Base-by-base conservation (phyloP, 2,113 vertebrate genomes). In the Vulpes lagopus region DNA sequence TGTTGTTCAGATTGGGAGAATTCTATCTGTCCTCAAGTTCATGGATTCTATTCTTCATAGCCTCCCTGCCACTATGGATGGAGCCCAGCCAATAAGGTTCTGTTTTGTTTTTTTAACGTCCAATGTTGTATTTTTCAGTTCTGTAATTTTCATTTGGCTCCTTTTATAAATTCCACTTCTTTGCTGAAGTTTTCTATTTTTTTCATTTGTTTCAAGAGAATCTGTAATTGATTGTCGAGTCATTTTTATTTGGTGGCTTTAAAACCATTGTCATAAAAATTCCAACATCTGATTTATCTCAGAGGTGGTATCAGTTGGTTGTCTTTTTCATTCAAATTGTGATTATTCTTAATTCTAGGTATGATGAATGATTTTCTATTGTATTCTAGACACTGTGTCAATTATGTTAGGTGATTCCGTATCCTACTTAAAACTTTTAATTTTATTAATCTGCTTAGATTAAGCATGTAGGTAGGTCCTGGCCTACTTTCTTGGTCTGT, bases 271-370 rank as follows among this genome's bases (percentile, higher is more conserved):
- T 88, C 60, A 87, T 62, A 88, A 88, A 88, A 87, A 79, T 92
- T 83, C 49, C 55, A 88, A 73, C 3, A 65, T 65, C 49, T 79
- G 49, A 93, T 78, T 88, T 35, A 73, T 65, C 11, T 95, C 32
- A 53, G 32, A 38, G 22, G n/a, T 83, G n/a, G 43, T 51, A 35
- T 87, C 32, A 85, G 57, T 60, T 81, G n/a, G 78, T 79, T 78
- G 55, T 91, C n/a, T 95, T 76, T 89, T 76, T 96, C 67, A 73
- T 87, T 64, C 19, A 79, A n/a, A 76, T 78, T 93, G 53, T 91
- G 57, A 93, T 88, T 97, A 51, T 91, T 88, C 65, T 83, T 93
- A 78, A 91, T 93, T 90, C 8, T 96, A 51, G 19, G 38, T 71
- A 91, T 20, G 12, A 81, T 64, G 60, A 62, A 2, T 78, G 30